A percentile compares a stretch with the other conserved stretches of the same genome.
Conservation (phyloP, 2,888 invertebrate genomes). For the Leptothorax acervorum region DNA sequence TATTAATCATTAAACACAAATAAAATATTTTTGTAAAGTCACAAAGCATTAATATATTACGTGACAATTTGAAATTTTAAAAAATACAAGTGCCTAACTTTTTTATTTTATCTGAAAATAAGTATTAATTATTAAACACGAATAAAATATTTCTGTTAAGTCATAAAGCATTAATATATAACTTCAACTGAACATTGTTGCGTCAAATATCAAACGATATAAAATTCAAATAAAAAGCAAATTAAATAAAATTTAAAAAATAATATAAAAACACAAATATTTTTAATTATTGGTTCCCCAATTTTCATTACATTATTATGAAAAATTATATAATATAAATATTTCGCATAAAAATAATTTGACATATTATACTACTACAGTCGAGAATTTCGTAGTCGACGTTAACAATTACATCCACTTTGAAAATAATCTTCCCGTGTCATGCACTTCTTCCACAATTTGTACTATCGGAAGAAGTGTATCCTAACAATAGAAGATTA, state of each 20-base stretch:
- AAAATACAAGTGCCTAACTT: background rate
- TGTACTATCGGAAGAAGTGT: background rate
- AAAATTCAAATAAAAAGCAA: background rate
- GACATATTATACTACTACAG: background rate
- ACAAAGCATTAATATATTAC: too few relatives aligned
- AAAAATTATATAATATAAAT: background rate
- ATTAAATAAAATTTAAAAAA: constrained; percentile 5
- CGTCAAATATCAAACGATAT: background rate
- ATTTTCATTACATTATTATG: background rate
- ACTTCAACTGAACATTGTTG: background rate
- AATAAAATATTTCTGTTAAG: background rate
- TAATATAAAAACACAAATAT: background rate
- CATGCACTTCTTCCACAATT: background rate
- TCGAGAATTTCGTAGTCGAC: background rate
- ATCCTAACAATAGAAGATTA: background rate
- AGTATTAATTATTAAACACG: background rate
- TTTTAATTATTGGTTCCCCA: background rate
- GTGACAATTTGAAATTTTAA: background rate
- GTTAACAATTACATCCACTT: background rate
- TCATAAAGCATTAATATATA: background rate
- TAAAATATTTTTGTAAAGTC: too few relatives aligned
- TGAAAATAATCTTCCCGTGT: background rate
- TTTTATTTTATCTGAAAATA: background rate
- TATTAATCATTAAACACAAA: background rate
- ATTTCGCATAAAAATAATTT: background rate